Evolutionary conservation across 1,140 invertebrate species (phyloP), one percentile per base, ranked within the genome.

Genomic region (Acromyrmex echinatior): DNA sequence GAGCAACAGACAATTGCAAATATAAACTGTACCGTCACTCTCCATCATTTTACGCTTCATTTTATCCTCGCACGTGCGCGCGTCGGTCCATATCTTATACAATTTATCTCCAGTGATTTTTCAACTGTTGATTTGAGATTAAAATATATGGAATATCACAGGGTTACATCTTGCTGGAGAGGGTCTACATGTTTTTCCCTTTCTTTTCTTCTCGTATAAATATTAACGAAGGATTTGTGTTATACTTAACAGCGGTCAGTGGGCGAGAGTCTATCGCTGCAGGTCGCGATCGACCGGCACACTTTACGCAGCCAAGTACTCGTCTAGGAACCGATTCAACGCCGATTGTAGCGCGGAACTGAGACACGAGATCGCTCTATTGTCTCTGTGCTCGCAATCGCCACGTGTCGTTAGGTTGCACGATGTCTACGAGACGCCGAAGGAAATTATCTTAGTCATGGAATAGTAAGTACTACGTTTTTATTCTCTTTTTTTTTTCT

Each of bases 271-370:
- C n/a, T 96, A 96, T 88, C 96, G 96, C 88, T 97, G 97, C 93
- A 93, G 94, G 53, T 96, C 97, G 71, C 95, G 96, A 58, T 95
- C 96, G 58, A 97, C 96, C 2, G 96, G 97, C 1, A 94, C 95
- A 58, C 95, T 96, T 62, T 98, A 96, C 94, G 98, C 98, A 0
- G 98, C 97, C 31, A 98, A 98, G 92, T 97, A 97, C 92, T 97
- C 98, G 21, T 96, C 96, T 65, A 97, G 97, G 90, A 95, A 95
- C 63, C 96, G 97, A 87, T 96, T 96, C 93, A 96, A 96, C 58
- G 94, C 96, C 53, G 97, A 97, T 88, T 97, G 96, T 87, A 96
- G 96, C 80, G 95, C 96, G 16, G 97, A 97, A 89, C 95, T 97
- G 82, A 95, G 96, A 65, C 97, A 97, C 93, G 97, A 98, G 93